Base-by-base conservation (phyloP, 1,140 invertebrate species). In the Drosophila ironensis region DNA sequence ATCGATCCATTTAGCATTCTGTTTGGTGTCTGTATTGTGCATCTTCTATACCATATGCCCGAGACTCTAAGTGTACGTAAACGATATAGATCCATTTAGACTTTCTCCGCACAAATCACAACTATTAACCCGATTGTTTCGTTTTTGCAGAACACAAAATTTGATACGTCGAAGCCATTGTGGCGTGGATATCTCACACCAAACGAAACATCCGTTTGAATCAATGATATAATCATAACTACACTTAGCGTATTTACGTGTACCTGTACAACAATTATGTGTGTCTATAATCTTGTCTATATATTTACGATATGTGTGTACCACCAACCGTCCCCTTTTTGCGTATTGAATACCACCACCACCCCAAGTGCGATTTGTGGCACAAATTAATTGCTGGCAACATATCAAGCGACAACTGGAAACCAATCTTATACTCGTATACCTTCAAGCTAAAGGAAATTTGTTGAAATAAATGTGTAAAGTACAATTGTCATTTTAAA, bases 121-220 rank as follows among this genome's bases (percentile, higher is more conserved):
- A 46, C 40, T 67, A 70, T 74, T 73, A 40, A 14, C 12, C 9
- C n/a, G 1, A 2, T 17, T 14, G 60, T 78, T 73, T 71, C 57
- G 41, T 53, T 50, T 27, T 86, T 86, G 19, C 81, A 86, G 80
- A 86, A 86, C 80, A 57, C 67, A 88, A 76, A 88, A 86, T 80
- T 78, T 88, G 56, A 88, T 88, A 81, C 80, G 86, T 54, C 84
- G 86, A 81, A 88, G 80, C 78, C 70, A 82, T 71, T 82, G 80
- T 88, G 86, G 80, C 69, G 76, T 60, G 86, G 86, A 88, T 88
- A 75, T 82, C 50, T 86, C 70, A 78, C 86, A 78, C 60, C 86
- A 88, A 88, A 80, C 86, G 86, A 88, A 88, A 88, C 86, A 67
- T 82, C 86, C 72, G 86, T 88, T 88, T 88, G 86, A 88, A 37